Evolutionary conservation across 2,113 vertebrate species (phyloP).

Genomic region (Motacilla alba): DNA sequence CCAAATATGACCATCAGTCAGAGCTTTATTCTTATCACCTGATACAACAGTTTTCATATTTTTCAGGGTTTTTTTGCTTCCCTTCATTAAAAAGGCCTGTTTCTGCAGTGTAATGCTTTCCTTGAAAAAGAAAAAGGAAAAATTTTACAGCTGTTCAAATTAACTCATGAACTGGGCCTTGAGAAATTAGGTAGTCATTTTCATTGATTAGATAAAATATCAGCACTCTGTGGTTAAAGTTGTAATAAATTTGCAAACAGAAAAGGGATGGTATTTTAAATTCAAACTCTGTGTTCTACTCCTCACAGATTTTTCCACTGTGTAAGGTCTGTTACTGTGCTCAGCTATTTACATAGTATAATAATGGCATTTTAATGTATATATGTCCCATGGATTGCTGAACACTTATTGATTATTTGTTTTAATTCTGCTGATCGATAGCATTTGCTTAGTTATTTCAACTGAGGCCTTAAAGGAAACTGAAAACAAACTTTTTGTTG

Average conservation of each 20-base stretch:
- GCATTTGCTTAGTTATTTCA: background rate
- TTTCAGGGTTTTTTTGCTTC: background rate
- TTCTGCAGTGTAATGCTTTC: background rate
- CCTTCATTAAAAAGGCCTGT: background rate
- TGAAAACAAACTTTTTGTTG: background rate
- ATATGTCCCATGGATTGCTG: background rate
- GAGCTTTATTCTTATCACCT: background rate
- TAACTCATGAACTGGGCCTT: background rate
- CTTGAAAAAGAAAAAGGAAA: background rate
- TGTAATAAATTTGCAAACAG: background rate
- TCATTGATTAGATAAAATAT: constrained; percentile 46
- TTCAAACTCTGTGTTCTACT: background rate
- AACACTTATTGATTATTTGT: background rate
- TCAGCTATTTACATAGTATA: background rate
- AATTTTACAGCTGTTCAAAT: constrained; percentile 41
- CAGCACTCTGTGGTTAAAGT: background rate
- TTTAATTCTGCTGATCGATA: background rate
- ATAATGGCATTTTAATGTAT: background rate
- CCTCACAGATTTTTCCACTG: background rate
- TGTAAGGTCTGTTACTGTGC: background rate
- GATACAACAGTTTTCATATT: background rate
- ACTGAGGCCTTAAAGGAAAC: background rate
- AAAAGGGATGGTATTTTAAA: background rate
- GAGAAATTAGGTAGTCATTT: constrained; percentile 22
- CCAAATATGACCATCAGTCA: background rate